Evolutionary conservation across 2,797 vertebrate genomes (phyloP).

Genomic region (Muscicapa comitata): DNA sequence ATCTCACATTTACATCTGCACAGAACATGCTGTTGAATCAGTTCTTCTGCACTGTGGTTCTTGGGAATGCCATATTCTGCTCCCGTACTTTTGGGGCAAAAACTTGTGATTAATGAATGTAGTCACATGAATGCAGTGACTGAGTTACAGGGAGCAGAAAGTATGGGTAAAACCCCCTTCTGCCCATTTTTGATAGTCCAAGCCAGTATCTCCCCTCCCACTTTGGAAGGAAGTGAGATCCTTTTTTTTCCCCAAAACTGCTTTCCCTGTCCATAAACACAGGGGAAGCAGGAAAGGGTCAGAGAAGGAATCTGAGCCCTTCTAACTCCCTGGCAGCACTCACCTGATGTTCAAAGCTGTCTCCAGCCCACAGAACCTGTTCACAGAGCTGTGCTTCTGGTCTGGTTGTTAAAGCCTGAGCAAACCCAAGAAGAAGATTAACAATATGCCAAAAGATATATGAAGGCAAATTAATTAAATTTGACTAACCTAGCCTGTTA

Average conservation of each 20-base stretch:
- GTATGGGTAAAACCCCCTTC: rapidly evolving
- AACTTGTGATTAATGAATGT: rapidly evolving
- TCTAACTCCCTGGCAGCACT: neutral
- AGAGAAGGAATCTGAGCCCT: neutral
- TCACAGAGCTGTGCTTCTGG: neutral
- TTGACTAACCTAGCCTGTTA: neutral
- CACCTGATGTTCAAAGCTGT: neutral
- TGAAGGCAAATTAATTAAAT: neutral
- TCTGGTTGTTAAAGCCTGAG: neutral
- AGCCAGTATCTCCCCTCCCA: neutral
- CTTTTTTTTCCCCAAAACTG: neutral
- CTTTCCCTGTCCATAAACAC: neutral
- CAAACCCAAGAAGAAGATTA: neutral
- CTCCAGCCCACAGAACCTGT: neutral
- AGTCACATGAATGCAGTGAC: rapidly evolving
- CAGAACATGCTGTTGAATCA: neutral
- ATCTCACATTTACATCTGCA: neutral
- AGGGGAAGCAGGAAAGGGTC: neutral
- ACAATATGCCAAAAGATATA: neutral
- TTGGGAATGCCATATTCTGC: neutral
- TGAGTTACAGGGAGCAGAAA: neutral
- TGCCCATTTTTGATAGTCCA: neutral
- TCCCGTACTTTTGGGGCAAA: neutral
- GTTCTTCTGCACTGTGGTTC: neutral
- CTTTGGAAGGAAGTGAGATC: neutral